Conservation (phyloP, 2,888 invertebrate genomes). For the Acanthococcus lagerstroemiae region DNA sequence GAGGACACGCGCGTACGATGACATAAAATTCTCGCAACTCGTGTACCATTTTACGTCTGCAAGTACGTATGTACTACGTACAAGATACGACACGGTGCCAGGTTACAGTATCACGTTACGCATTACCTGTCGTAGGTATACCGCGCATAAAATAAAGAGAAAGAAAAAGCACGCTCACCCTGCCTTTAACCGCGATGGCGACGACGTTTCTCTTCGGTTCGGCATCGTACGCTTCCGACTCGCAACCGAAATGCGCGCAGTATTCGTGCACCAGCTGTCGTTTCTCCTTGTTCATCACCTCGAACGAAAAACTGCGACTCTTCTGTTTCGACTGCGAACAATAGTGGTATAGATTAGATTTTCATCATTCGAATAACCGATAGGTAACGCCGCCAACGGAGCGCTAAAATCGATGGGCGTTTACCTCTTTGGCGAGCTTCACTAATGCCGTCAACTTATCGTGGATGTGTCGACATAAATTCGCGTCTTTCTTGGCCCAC, state of each 20-base stretch:
- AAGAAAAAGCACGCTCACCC: conserved; percentile 45
- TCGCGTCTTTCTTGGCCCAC: conserved; percentile 69
- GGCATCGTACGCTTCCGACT: conserved; percentile 86
- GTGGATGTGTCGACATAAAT: conserved; percentile 71
- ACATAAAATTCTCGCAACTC: neutral
- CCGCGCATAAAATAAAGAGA: too few relatives aligned
- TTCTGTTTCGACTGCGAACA: conserved; percentile 59
- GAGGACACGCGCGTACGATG: conserved; percentile 30
- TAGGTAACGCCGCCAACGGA: neutral
- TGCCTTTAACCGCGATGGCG: conserved; percentile 73
- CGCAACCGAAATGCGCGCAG: conserved; percentile 88
- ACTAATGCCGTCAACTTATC: conserved; percentile 75
- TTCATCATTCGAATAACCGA: neutral
- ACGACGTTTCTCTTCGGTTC: conserved; percentile 93
- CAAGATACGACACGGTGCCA: too few relatives aligned
- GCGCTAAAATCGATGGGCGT: conserved; percentile 27
- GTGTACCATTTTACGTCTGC: neutral
- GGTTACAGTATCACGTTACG: too few relatives aligned
- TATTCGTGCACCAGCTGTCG: conserved; percentile 87
- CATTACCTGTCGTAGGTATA: too few relatives aligned
- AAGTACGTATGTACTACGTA: too few relatives aligned
- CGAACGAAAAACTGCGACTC: conserved; percentile 76
- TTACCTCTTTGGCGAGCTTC: conserved; percentile 72
- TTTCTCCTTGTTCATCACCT: conserved; percentile 86
- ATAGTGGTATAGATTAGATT: neutral